phyloP scores from a whole-genome alignment of 2,888 invertebrate genomes.

The Dione juno region DNA sequence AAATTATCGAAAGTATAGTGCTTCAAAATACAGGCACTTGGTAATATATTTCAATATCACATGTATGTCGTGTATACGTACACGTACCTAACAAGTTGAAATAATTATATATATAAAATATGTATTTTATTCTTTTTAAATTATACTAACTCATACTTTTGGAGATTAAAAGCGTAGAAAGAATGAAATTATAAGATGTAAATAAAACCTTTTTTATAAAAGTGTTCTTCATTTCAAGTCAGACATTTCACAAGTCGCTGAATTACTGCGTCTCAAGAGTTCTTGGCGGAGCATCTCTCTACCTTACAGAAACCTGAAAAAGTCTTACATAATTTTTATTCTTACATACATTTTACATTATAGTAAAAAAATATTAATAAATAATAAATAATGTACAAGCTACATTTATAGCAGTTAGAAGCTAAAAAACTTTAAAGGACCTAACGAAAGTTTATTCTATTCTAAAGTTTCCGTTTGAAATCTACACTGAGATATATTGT shows the following conservation, averaged over 20 bases:
- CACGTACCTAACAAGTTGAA: too few species aligned
- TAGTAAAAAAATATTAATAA: too few species aligned
- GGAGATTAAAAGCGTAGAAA: background rate
- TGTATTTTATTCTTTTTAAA: background rate
- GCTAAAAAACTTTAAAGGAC: background rate
- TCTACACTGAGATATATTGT: background rate
- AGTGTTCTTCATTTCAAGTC: constrained; percentile 21
- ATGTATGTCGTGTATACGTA: too few species aligned
- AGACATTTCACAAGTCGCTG: constrained; percentile 21
- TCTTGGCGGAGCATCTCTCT: background rate
- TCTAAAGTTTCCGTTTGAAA: background rate
- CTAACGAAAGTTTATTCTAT: background rate
- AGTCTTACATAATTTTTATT: background rate
- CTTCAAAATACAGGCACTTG: too few species aligned
- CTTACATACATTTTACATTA: background rate
- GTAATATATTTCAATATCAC: too few species aligned
- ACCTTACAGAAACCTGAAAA: constrained; percentile 8
- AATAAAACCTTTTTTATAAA: background rate
- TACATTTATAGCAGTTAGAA: too few species aligned
- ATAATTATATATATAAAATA: too few species aligned
- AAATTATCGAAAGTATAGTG: too few species aligned
- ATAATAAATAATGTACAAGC: too few species aligned
- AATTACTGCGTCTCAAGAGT: constrained; percentile 21
- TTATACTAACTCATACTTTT: background rate
- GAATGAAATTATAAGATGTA: background rate